Base-by-base conservation (phyloP, 2,888 invertebrate genomes). In the Eupeodes luniger region DNA sequence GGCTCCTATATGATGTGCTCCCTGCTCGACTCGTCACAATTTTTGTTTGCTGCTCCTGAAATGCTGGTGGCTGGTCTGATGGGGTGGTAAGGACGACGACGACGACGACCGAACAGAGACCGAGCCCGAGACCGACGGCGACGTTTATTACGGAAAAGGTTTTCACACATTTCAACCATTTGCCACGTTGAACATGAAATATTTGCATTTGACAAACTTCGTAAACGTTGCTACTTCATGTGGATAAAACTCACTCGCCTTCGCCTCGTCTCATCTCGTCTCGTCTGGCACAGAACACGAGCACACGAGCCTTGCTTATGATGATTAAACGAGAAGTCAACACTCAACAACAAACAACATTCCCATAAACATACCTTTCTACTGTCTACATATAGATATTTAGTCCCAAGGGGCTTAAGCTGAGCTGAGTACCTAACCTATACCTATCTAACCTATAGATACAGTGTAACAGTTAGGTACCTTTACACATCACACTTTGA, bases 121-220 rank as follows among this genome's bases (percentile, higher is more conserved):
- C 40, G 40, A 40, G 40, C 5, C 6, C 6, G 9, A 40, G 6
- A 40, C 6, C 40, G 40, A 64, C 16, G 47, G 9, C 12, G 47
- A 49, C 67, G 34, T 49, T 67, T 51, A 51, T 67, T 67, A 67
- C 55, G 53, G 51, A 69, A 70, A 70, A 70, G 70, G 79, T 69
- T 79, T 66, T 74, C 59, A 47, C 70, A 51, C 62, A 76, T 78
- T 67, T 84, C 74, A 44, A 61, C 19, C 80, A 66, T 57, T 69
- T 72, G 72, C 72, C 57, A 72, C 44, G 64, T 72, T 80, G 70
- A 75, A 67, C 80, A 81, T 79, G 72, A 87, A 84, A 76, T 83
- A 83, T 87, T 87, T 83, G 83, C 62, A 77, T 83, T 76, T 83
- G 84, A 87, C 77, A 84, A 72, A 59, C 72, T 72, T 72, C 27